Evolutionary conservation across 2,797 vertebrate species (phyloP).

Genomic region (Spinibarbus caldwelli): DNA sequence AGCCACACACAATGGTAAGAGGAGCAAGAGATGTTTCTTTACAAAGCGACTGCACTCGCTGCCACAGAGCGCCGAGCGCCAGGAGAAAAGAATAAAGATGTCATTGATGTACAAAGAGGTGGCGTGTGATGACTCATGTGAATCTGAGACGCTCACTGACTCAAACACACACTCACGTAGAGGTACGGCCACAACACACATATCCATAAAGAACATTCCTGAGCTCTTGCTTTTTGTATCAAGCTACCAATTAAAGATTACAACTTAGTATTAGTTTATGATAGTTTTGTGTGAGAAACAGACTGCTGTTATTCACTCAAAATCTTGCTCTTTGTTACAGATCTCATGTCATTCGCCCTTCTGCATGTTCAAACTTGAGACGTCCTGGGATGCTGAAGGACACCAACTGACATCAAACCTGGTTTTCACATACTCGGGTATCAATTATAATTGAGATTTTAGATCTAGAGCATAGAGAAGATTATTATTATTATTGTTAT

Average conservation of each 20-base stretch:
- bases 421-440: background rate
- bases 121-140: conserved; percentile 73
- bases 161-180: conserved; percentile 46
- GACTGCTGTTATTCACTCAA: background rate
- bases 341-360: background rate
- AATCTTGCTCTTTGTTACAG: conserved; percentile 2
- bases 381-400: background rate
- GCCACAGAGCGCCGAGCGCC: conserved; percentile 71
- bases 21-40: conserved; percentile 79
- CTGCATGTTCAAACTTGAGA: background rate
- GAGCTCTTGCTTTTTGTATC: background rate
- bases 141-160: conserved; percentile 63
- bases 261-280: background rate
- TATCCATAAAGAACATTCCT: conserved; percentile 23
- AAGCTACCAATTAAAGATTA: background rate
- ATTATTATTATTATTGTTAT: no score
- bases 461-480: background rate
- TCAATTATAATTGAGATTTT: background rate
- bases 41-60: conserved; percentile 79
- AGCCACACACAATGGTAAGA: conserved; percentile 78
- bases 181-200: conserved; percentile 22
- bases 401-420: no score
- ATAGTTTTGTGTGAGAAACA: background rate
- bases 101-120: conserved; percentile 77
- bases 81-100: conserved; percentile 73